These are phyloP conservation scores for Nasonovia ribisnigri DNA, from an alignment of 2,888 invertebrate genomes.

Conservation along the genomic window DNA sequence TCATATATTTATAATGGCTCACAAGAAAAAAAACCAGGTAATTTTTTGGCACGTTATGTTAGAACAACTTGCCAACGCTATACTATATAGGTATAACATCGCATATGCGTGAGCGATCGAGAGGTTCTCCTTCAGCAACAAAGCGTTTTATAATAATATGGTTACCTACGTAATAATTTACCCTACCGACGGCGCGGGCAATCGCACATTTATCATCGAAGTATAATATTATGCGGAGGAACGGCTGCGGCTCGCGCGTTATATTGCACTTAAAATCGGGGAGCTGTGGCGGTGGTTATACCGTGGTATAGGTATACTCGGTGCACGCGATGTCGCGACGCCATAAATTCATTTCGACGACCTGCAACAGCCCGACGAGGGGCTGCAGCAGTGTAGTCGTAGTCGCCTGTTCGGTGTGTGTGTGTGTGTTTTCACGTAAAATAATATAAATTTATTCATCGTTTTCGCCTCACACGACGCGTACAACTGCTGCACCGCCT, in stretches of 20 bases:
- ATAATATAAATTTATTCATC: conserved; percentile 56
- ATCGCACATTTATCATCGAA: not conserved
- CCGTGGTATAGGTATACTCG: not conserved
- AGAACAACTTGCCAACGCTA: too few relatives aligned
- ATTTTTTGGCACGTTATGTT: too few relatives aligned
- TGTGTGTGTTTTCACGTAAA: not conserved
- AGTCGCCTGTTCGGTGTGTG: not conserved
- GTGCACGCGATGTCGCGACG: not conserved
- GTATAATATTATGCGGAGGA: not conserved
- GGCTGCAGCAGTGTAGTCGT: not conserved
- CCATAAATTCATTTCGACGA: conserved; percentile 39
- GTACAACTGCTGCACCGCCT: not conserved
- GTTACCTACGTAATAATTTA: not conserved
- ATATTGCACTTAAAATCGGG: not conserved
- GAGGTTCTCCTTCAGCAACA: not conserved
- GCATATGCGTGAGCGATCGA: not conserved
- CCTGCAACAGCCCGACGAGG: not conserved
- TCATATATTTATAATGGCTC: too few relatives aligned
- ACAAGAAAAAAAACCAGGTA: too few relatives aligned
- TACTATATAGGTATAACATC: too few relatives aligned
- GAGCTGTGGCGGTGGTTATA: not conserved
- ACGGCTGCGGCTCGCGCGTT: not conserved
- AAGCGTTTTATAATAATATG: not conserved
- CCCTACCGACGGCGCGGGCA: not conserved
- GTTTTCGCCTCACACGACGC: conserved; percentile 52